A percentile compares a stretch with the other conserved stretches of the same genome.
phyloP scores from a whole-genome alignment of 2,113 vertebrate genomes.

The Herpetotheres cachinnans region DNA sequence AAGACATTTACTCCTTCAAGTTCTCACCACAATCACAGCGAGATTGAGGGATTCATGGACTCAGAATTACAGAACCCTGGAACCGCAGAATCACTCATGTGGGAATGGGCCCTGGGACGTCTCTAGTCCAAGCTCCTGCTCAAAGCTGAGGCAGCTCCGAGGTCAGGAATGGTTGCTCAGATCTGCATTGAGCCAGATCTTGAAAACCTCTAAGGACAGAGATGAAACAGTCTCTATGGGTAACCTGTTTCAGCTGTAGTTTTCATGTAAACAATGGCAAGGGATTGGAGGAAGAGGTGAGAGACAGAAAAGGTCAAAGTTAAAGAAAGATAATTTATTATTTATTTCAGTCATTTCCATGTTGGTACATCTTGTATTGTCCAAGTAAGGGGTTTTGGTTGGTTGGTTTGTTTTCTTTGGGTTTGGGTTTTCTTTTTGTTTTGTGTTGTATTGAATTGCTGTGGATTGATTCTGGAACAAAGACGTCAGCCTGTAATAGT shows the following conservation, averaged over 20 bases:
- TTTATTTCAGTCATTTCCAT: neutral
- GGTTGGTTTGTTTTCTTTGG: neutral
- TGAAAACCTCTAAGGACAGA: neutral
- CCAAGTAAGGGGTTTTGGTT: fast-evolving
- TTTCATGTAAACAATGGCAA: neutral
- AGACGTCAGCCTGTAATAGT: neutral
- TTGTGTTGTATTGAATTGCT: neutral
- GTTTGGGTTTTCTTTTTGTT: neutral
- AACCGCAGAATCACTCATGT: neutral
- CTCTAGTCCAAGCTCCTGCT: neutral
- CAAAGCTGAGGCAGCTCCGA: neutral
- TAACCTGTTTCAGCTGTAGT: neutral
- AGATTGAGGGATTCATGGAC: neutral
- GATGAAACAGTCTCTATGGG: neutral
- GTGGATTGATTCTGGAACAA: neutral
- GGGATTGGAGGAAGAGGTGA: neutral
- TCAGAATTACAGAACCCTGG: neutral
- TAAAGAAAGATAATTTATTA: neutral
- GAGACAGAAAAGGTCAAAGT: neutral
- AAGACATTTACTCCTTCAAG: neutral
- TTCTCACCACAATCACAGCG: neutral
- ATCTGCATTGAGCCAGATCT: neutral
- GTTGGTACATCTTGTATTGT: neutral
- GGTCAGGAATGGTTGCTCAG: neutral
- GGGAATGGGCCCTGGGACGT: fast-evolving